Conservation (phyloP, 2,797 vertebrate genomes). For the Champsocephalus gunnari region DNA sequence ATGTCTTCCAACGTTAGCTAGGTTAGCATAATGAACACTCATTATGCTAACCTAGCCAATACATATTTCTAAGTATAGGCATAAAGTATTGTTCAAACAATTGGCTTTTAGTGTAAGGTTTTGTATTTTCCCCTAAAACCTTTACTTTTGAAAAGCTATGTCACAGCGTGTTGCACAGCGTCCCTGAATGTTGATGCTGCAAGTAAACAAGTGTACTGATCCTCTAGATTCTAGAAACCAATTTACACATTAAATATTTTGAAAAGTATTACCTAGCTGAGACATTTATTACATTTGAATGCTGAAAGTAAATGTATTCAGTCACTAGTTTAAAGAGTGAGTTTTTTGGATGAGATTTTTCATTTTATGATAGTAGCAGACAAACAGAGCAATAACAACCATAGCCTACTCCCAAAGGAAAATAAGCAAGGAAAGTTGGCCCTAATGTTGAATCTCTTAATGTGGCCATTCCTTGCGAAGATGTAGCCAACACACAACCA, state of each 20-base stretch:
- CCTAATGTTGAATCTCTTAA: conserved; percentile 36
- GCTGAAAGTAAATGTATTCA: not conserved
- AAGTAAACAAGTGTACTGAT: not conserved
- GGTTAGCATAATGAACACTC: not conserved
- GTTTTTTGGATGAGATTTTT: not conserved
- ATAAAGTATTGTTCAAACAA: not conserved
- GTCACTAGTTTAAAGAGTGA: not conserved
- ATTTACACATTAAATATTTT: not conserved
- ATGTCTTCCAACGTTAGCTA: not conserved
- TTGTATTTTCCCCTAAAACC: not conserved
- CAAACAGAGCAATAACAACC: conserved; percentile 9
- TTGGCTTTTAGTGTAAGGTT: not conserved
- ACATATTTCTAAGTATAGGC: not conserved
- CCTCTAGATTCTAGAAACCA: not conserved
- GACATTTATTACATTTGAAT: not conserved
- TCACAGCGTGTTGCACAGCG: not conserved
- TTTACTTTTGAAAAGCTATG: not conserved
- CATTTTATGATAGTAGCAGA: not conserved
- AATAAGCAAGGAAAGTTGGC: conserved; percentile 32
- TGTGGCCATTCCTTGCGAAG: conserved; percentile 34
- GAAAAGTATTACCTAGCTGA: not conserved
- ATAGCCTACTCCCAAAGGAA: not conserved
- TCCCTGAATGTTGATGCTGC: not conserved
- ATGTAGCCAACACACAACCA: conserved; percentile 47
- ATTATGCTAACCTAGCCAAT: not conserved